Percentiles rank a stretch among this genome's conserved stretches.
These are phyloP conservation scores for Eclectus roratus DNA, from an alignment of 2,113 vertebrate species.

Conservation along the genomic window DNA sequence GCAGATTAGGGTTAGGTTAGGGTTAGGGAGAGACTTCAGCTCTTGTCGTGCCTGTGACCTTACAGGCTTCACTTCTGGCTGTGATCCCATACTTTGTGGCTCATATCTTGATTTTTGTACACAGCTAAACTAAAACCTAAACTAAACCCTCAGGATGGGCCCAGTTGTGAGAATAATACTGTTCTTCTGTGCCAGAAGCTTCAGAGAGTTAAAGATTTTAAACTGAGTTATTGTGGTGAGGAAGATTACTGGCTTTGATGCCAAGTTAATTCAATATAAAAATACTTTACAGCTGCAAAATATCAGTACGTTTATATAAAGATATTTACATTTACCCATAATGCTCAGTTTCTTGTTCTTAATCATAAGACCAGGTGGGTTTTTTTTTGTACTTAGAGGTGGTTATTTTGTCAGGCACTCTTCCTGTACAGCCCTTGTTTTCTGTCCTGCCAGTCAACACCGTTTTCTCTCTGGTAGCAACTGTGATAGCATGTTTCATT, in stretches of 20 bases:
- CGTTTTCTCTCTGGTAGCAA: neutral
- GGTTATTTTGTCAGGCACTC: neutral
- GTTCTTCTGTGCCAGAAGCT: neutral
- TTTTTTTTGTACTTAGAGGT: neutral
- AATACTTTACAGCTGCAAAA: neutral
- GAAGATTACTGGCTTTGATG: neutral
- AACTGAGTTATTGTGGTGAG: neutral
- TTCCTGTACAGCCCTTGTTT: neutral
- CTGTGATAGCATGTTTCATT: neutral
- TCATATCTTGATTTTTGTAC: neutral
- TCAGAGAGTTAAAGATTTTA: neutral
- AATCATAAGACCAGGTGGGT: neutral
- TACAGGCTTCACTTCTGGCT: neutral
- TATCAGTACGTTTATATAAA: neutral
- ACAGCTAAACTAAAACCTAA: neutral
- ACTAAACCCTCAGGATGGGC: neutral
- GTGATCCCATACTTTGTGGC: neutral
- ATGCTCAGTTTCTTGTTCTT: neutral
- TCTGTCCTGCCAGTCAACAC: neutral
- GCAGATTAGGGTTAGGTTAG: no score
- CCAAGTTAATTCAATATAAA: neutral
- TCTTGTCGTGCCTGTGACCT: neutral
- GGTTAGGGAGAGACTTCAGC: neutral
- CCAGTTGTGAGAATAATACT: neutral
- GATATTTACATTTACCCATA: neutral